These are phyloP conservation scores for Artibeus lituratus DNA, from an alignment of 2,797 vertebrate genomes.

Conservation along the genomic window DNA sequence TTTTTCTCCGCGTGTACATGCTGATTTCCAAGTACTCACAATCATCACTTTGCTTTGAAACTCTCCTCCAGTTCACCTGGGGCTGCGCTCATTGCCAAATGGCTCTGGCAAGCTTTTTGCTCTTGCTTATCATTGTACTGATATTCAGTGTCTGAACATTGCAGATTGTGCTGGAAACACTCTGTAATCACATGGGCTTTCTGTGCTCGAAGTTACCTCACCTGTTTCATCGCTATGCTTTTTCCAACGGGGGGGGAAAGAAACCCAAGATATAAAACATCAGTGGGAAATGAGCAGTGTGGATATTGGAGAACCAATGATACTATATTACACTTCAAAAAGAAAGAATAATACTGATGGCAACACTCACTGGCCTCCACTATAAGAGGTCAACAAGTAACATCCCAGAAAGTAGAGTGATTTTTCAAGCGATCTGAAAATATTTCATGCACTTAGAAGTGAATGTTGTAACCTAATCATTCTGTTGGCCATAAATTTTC, in stretches of 20 bases:
- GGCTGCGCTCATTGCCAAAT: not conserved
- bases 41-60: not conserved
- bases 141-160: slow-evolving; percentile 24
- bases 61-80: not conserved
- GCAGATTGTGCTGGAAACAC: slow-evolving; percentile 51
- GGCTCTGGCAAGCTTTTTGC: not conserved
- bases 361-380: slow-evolving; percentile 62
- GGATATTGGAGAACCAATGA: slow-evolving; percentile 46
- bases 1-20: not conserved
- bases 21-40: not conserved
- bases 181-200: slow-evolving; percentile 53
- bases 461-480: slow-evolving; percentile 69
- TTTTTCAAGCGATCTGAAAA: slow-evolving; percentile 70
- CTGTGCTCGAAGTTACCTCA: slow-evolving; percentile 41
- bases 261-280: slow-evolving; percentile 64
- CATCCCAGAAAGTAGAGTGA: slow-evolving; percentile 42
- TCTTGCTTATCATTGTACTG: slow-evolving; percentile 18
- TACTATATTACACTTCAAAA: slow-evolving; percentile 70
- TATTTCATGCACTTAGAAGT: slow-evolving; percentile 66
- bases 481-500: slow-evolving; percentile 66
- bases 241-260: slow-evolving; percentile 18
- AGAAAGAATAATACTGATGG: slow-evolving; percentile 58
- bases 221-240: slow-evolving; percentile 60
- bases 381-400: slow-evolving; percentile 67
- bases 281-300: slow-evolving; percentile 53